Evolutionary conservation across 2,113 vertebrate genomes (phyloP).

Genomic region (Tyrannus savana): DNA sequence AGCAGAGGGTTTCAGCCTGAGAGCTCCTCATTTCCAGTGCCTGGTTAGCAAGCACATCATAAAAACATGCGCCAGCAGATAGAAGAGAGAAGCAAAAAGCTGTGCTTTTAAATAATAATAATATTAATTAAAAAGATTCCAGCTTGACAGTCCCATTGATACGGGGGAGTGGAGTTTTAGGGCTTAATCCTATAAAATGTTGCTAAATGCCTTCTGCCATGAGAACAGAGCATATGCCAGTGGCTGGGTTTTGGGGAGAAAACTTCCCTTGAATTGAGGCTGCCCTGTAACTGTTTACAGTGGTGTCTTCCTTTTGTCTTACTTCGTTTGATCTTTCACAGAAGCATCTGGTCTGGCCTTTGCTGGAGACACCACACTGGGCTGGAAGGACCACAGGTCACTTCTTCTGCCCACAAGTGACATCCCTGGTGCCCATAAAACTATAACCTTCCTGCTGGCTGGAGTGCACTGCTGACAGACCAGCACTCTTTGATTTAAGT

Average conservation of each 20-base stretch:
- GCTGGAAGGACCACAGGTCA: conserved; percentile 49
- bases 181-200: conserved; percentile 17
- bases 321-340: conserved; percentile 54
- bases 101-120: not conserved
- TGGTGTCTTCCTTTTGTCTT: conserved; percentile 54
- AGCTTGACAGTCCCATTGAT: not conserved
- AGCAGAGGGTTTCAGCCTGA: not conserved
- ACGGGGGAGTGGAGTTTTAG: not conserved
- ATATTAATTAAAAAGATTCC: not conserved
- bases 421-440: conserved; percentile 47
- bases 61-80: not conserved
- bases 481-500: not conserved
- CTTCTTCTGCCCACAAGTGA: conserved; percentile 43
- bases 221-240: conserved; percentile 45
- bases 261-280: conserved; percentile 26
- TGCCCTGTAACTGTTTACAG: conserved; percentile 49
- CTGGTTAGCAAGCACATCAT: not conserved
- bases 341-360: conserved; percentile 55
- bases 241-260: not conserved
- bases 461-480: not conserved
- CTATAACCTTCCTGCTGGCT: not conserved
- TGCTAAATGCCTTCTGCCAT: conserved; percentile 42
- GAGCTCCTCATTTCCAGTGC: not conserved
- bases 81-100: not conserved
- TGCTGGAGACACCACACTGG: conserved; percentile 41